Percentiles rank a stretch among this genome's conserved stretches.
Conservation (phyloP, 2,888 invertebrate genomes). For the Drosophila borealis region DNA sequence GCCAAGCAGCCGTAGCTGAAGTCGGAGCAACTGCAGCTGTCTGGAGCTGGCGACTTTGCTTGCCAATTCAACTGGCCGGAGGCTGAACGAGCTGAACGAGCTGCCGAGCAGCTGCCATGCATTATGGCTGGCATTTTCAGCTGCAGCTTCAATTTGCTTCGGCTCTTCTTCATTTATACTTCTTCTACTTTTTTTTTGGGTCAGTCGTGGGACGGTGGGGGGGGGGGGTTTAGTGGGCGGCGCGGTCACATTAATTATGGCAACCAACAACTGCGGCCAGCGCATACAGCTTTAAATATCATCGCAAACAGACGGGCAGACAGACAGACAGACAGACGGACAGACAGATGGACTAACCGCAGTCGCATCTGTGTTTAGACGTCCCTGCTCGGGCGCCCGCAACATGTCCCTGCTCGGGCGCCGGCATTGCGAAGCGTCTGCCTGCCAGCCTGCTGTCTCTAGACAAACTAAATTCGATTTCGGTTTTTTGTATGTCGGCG, state of each 20-base stretch:
- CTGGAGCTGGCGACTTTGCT: slow-evolving; percentile 1
- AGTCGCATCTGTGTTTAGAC: slow-evolving; percentile 12
- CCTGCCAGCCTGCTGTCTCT: slow-evolving; percentile 27
- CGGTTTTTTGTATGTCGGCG: slow-evolving; percentile 63
- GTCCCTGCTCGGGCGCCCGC: slow-evolving; percentile 3
- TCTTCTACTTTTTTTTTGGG: background rate
- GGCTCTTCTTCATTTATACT: too few relatives aligned
- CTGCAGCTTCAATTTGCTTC: slow-evolving; percentile 11
- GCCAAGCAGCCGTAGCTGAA: slow-evolving; percentile 3
- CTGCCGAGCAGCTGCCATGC: slow-evolving; percentile 10
- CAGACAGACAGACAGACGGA: slow-evolving; percentile 47
- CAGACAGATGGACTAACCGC: slow-evolving; percentile 48
- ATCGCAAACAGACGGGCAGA: slow-evolving; percentile 53
- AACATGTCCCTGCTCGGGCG: too few relatives aligned
- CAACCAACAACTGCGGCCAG: slow-evolving; percentile 22
- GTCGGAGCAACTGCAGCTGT: background rate
- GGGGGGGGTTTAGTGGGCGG: background rate
- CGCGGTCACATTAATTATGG: slow-evolving; percentile 66
- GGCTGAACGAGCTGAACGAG: slow-evolving; percentile 17
- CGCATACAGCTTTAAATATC: slow-evolving; percentile 51
- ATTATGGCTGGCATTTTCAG: slow-evolving; percentile 22
- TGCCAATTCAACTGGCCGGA: slow-evolving; percentile 36
- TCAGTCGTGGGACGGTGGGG: background rate
- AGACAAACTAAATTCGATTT: slow-evolving; percentile 76
- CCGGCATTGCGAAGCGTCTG: too few relatives aligned